Conservation (phyloP, 2,113 vertebrate species). For the Todiramphus chloris region DNA sequence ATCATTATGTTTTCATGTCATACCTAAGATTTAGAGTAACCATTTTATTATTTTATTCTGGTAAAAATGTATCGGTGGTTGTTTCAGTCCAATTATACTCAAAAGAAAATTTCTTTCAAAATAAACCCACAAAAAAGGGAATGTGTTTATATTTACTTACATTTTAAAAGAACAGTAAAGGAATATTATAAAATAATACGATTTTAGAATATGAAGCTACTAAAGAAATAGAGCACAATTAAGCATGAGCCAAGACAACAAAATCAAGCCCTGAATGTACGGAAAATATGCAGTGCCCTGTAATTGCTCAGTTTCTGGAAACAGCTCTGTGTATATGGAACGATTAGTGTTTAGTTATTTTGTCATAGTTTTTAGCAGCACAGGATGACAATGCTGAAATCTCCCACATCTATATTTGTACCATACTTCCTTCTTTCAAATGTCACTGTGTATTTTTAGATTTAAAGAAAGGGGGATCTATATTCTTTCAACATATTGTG, state of each 20-base stretch:
- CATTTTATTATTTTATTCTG: neutral
- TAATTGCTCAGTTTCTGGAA: conserved; percentile 5
- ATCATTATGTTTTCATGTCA: neutral
- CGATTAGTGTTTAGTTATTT: conserved; percentile 11
- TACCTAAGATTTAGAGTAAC: neutral
- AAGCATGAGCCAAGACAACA: neutral
- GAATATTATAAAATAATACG: neutral
- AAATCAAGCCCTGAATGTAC: neutral
- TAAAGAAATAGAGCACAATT: neutral
- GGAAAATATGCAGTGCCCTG: neutral
- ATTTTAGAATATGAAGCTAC: neutral
- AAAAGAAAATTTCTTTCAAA: neutral
- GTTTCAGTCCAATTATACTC: neutral
- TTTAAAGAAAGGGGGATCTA: conserved; percentile 18
- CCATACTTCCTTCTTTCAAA: conserved; percentile 69
- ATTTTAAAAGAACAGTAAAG: neutral
- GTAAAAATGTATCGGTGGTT: neutral
- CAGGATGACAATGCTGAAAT: conserved; percentile 62
- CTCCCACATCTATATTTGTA: conserved; percentile 45
- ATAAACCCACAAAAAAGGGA: neutral
- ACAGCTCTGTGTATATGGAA: neutral
- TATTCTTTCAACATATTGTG: conserved; percentile 41
- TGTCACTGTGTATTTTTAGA: conserved; percentile 49
- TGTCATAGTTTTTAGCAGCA: neutral
- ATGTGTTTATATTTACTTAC: neutral